phyloP scores from a whole-genome alignment of 2,113 vertebrate genomes.

The Saiga tatarica region DNA sequence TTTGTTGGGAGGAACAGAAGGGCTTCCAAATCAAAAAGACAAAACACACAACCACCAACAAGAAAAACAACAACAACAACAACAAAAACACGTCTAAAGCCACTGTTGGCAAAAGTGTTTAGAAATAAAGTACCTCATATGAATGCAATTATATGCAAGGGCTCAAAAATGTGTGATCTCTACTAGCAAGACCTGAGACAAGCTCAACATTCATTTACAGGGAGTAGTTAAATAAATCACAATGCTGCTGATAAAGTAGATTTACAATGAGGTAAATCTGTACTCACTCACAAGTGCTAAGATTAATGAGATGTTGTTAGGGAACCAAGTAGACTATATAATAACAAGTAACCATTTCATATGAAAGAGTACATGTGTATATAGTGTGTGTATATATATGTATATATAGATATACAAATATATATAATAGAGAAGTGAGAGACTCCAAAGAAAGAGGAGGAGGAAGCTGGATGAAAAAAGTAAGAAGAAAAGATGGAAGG shows the following conservation, averaged over 20 bases:
- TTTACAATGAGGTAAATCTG: neutral
- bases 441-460: neutral
- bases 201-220: neutral
- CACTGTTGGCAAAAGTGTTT: neutral
- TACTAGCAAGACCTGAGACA: neutral
- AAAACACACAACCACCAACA: too few species aligned
- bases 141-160: neutral
- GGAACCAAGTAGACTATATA: neutral
- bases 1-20: neutral
- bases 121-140: neutral
- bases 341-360: neutral
- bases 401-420: rapidly evolving
- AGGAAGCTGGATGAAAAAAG: neutral
- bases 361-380: neutral
- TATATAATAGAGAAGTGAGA: neutral
- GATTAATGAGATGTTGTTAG: neutral
- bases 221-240: neutral
- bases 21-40: neutral
- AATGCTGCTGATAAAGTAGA: neutral
- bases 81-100: neutral
- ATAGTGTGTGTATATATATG: too few species aligned
- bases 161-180: neutral
- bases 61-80: too few species aligned
- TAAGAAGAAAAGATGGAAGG: neutral
- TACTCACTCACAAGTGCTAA: neutral